These are phyloP conservation scores for Belonocnema kinseyi DNA, from an alignment of 1,140 invertebrate genomes.

Conservation along the genomic window DNA sequence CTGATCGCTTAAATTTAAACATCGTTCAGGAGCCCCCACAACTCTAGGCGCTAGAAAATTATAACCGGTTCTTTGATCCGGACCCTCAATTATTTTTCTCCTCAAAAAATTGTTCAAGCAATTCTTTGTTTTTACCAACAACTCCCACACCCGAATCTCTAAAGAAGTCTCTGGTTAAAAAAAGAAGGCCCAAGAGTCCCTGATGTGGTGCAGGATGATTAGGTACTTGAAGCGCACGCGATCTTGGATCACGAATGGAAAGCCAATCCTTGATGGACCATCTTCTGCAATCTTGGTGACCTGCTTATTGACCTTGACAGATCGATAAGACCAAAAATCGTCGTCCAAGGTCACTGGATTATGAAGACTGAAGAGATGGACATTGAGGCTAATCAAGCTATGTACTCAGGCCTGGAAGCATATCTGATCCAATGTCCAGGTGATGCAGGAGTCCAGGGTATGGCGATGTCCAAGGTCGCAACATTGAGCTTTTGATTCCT, in stretches of 20 bases:
- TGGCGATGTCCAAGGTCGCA: constrained; percentile 65
- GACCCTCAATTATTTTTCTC: not conserved
- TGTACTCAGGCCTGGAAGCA: constrained; percentile 69
- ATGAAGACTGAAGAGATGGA: constrained; percentile 36
- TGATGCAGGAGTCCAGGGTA: constrained; percentile 71
- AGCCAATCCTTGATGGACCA: not conserved
- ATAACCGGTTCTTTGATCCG: too few relatives aligned
- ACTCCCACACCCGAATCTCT: not conserved
- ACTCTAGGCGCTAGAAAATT: too few relatives aligned
- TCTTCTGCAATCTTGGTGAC: not conserved
- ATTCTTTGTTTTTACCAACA: not conserved
- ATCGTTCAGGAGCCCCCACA: too few relatives aligned
- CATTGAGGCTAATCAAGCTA: constrained; percentile 55
- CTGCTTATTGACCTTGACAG: not conserved
- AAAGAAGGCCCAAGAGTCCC: constrained; percentile 17
- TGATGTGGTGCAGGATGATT: constrained; percentile 6
- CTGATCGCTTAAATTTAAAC: too few relatives aligned
- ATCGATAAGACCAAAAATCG: not conserved
- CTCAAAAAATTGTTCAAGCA: not conserved
- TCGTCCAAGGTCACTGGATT: not conserved
- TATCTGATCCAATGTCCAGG: constrained; percentile 65
- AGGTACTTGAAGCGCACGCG: constrained; percentile 18
- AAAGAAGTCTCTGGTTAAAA: not conserved
- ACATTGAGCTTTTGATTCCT: constrained; percentile 50
- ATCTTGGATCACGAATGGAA: not conserved